phyloP scores from a whole-genome alignment of 2,888 invertebrate species.

The Eupelmus urozonus region DNA sequence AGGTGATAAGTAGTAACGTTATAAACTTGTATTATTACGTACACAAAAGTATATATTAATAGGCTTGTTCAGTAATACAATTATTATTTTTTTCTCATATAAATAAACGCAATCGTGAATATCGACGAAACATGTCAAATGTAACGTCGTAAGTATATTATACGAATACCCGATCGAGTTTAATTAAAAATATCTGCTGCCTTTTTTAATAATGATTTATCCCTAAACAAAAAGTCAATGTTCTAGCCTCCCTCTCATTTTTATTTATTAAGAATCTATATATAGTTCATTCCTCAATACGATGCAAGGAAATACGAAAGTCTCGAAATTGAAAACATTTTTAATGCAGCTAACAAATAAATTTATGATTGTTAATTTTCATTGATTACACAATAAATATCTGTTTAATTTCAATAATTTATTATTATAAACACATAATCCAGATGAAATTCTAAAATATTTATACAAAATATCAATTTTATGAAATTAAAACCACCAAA shows the following conservation, averaged over 20 bases:
- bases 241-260: neutral
- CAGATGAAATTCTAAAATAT: neutral
- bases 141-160: neutral
- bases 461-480: neutral
- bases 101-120: conserved; percentile 29
- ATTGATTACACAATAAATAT: too few species aligned
- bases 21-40: conserved; percentile 23
- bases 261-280: conserved; percentile 16
- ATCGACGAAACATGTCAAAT: conserved; percentile 1
- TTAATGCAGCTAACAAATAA: too few species aligned
- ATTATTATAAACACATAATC: too few species aligned
- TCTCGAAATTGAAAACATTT: conserved; percentile 16
- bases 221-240: conserved; percentile 15
- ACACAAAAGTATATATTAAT: conserved; percentile 49
- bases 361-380: too few species aligned
- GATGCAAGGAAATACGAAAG: conserved; percentile 15
- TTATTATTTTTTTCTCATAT: conserved; percentile 11
- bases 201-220: conserved; percentile 6
- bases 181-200: conserved; percentile 8
- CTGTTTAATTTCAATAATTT: too few species aligned
- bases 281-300: conserved; percentile 20
- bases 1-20: conserved; percentile 38
- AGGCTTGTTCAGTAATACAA: conserved; percentile 44
- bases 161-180: conserved; percentile 12
- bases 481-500: too few species aligned